Conservation (phyloP, 2,888 invertebrate genomes). For the Spodoptera picta region DNA sequence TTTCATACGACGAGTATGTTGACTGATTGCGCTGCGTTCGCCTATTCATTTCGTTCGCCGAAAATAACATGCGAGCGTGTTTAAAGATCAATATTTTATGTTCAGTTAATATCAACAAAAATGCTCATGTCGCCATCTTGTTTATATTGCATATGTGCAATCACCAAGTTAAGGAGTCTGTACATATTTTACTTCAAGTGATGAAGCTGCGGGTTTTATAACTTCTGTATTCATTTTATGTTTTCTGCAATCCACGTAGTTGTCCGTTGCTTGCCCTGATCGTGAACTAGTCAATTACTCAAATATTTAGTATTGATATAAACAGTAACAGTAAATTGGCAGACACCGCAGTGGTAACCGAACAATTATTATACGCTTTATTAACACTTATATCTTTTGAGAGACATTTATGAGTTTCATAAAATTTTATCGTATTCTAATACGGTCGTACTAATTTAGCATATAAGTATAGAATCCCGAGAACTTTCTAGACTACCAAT, state of each 20-base stretch:
- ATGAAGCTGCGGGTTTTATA: no score
- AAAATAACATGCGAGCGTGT: constrained; percentile 52
- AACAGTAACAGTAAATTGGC: constrained; percentile 5
- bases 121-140: constrained; percentile 17
- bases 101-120: constrained; percentile 48
- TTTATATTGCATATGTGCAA: constrained; percentile 7
- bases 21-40: constrained; percentile 48
- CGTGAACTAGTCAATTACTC: constrained; percentile 1
- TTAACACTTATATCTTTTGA: constrained; percentile 10
- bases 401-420: constrained; percentile 6
- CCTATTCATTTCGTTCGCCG: constrained; percentile 54
- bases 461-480: neutral
- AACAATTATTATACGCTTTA: constrained; percentile 13
- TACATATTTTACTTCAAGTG: no score
- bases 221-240: no score
- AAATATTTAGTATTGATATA: constrained; percentile 13
- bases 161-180: neutral
- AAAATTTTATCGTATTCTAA: neutral
- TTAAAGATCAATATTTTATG: constrained; percentile 55
- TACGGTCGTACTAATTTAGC: neutral
- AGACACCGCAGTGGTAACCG: neutral
- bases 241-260: no score
- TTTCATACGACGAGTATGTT: constrained; percentile 54
- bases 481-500: no score
- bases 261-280: neutral